These are phyloP conservation scores for Diabrotica undecimpunctata DNA, from an alignment of 1,140 invertebrate genomes.

Conservation along the genomic window DNA sequence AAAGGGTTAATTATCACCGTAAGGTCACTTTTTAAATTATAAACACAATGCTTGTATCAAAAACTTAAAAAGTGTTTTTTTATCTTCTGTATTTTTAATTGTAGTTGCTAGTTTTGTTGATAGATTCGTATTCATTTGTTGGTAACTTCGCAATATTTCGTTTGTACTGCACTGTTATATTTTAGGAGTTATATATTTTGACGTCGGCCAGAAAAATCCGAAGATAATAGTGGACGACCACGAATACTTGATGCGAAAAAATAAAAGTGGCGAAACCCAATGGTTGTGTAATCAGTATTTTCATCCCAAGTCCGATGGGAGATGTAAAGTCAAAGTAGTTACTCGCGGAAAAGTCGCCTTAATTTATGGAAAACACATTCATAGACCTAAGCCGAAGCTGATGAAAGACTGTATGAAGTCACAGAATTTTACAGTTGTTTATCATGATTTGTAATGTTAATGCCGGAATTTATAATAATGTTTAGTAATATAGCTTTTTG, in stretches of 20 bases:
- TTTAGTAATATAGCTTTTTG: conserved; percentile 1
- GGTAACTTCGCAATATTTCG: too few species aligned
- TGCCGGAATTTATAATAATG: too few species aligned
- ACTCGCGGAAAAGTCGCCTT: conserved; percentile 22
- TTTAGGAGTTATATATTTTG: conserved; percentile 32
- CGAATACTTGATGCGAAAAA: conserved; percentile 30
- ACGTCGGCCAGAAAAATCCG: conserved; percentile 33
- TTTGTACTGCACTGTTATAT: too few species aligned
- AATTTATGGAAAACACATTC: conserved; percentile 28
- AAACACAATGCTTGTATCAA: too few species aligned
- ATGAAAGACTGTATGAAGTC: conserved; percentile 23
- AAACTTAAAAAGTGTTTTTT: too few species aligned
- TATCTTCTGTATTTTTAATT: too few species aligned
- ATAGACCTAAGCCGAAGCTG: conserved; percentile 17
- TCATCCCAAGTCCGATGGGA: conserved; percentile 24
- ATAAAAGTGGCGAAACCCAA: conserved; percentile 18
- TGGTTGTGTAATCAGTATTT: conserved; percentile 34
- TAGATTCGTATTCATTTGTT: too few species aligned
- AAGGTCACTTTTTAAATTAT: too few species aligned
- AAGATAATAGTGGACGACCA: conserved; percentile 33
- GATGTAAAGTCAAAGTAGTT: conserved; percentile 28
- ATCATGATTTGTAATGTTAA: conserved; percentile 8
- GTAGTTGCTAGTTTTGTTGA: too few species aligned
- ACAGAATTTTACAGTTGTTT: conserved; percentile 20
- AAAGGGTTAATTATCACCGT: too few species aligned